Conservation (phyloP, 2,113 vertebrate genomes). For the Sylvia atricapilla region DNA sequence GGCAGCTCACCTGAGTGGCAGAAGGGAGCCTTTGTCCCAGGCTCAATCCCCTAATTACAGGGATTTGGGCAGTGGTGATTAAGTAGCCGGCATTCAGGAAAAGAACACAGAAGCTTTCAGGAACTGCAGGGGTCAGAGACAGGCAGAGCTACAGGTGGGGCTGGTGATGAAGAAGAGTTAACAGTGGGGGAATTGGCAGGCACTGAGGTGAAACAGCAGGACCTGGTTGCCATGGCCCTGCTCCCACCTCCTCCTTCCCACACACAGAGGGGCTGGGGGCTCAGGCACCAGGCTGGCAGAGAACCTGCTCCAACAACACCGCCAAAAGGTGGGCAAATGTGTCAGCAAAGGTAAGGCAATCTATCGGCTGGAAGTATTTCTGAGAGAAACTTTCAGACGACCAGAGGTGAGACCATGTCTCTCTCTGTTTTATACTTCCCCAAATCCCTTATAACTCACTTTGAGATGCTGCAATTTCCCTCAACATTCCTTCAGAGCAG, state of each 20-base stretch:
- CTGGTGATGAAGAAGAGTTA: not conserved
- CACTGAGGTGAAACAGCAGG: constrained; percentile 27
- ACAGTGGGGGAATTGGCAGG: not conserved
- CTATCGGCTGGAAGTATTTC: not conserved
- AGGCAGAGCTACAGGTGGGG: constrained; percentile 53
- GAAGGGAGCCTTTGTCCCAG: constrained; percentile 63
- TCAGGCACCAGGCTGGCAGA: not conserved
- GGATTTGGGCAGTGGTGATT: constrained; percentile 43
- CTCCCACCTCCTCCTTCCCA: not conserved
- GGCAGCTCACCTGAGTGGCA: constrained; percentile 64
- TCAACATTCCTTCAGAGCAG: not conserved
- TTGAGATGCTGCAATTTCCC: not conserved
- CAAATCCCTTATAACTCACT: not conserved
- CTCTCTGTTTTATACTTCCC: not conserved
- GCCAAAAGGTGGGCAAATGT: not conserved
- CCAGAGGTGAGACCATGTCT: not conserved
- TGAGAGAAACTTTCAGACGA: not conserved
- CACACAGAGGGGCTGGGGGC: not conserved
- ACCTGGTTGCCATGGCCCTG: not conserved
- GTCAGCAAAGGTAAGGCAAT: not conserved
- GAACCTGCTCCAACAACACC: not conserved
- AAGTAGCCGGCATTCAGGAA: not conserved
- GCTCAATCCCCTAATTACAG: constrained; percentile 53
- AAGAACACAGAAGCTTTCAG: constrained; percentile 46
- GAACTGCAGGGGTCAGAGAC: constrained; percentile 7